Evolutionary conservation across 1,140 invertebrate genomes (phyloP), one percentile per base, ranked within the genome.

Genomic region (Mycetomoellerius zeteki): DNA sequence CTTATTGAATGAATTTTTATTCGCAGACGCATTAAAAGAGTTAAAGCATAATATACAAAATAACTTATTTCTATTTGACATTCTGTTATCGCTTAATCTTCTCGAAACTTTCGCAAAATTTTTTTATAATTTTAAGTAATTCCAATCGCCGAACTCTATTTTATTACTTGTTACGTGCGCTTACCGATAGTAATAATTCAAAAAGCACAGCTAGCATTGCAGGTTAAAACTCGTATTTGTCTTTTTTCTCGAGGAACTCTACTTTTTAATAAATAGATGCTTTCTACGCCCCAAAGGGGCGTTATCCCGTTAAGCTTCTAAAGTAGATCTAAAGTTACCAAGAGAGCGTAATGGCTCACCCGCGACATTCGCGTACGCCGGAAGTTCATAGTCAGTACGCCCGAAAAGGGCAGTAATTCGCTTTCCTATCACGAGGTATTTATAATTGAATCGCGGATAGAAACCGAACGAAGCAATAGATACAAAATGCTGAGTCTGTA

Each of bases 241-340:
- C 56, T 64, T 14, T 69, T 69, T 78, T 64, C 30, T 37, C 47
- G 19, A 47, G 10, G 4, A 62, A 7, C 19, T 78, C 10, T 27
- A 47, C 37, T 64, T 64, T 78, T 78, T 78, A 78, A 78, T 78
- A 78, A 78, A 62, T 78, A 78, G 24, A 30, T 78, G 12, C 12
- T 24, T 12, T 62, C 37, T 43, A 30, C 8, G 24, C 19, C 19
- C 16, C 24, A 10, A 2, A 33, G 75, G 16, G 8, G 1, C 24
- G 5, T 64, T 64, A 78, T 50, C 24, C 24, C 5, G 24, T 78
- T 78, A 78, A 78, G 58, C 75, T 64, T 6, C 16, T 78, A 62
- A 62, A 78, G 37, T 78, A 24, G 19, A 27, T 50, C 43, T 78
- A 50, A 78, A 78, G 37, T 78, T 64, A 50, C 58, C 24, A 10